Evolutionary conservation across 2,797 vertebrate species (phyloP), one percentile per base, ranked within the genome.

Genomic region (Rhynchonycteris naso): DNA sequence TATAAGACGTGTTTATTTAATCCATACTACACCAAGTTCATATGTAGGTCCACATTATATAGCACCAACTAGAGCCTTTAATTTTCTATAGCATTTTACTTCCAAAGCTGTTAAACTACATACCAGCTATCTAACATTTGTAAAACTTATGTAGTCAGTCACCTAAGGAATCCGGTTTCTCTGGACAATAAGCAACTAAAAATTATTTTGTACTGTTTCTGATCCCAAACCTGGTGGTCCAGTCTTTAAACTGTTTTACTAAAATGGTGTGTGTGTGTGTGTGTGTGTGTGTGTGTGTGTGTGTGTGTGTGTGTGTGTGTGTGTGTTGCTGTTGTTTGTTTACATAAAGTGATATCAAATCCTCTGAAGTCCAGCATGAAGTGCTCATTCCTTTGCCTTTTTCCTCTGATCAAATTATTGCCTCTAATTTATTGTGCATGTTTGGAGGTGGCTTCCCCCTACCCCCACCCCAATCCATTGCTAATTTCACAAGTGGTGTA

Each of bases 401-500:
- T 65, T 85, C 54, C 74, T 88, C 61, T 92, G 18, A 21, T 88
- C 33, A 79, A 94, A 89, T 79, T 38, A 75, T 38, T 72, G 30
- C 10, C 33, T 68, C 52, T 88, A 85, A 59, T 58, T 92, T 90
- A 90, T 38, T 75, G 79, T 33, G 24, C 26, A 50, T 38, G 10
- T 43, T 88, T 83, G 14, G 66, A 90, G 21, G n/a, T 28, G 3
- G 22, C 47, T 74, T 68, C 16, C 28, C 33, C 14, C 13, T 28
- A 5, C 10, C 16, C 10, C 33, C 5, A 21, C 50, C 7, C 13
- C 24, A 24, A 76, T n/a, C 33, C 54, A 63, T 14, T 72, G 69
- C 54, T 94, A 75, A 21, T 93, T 93, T 88, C 26, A 84, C 58
- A 81, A 96, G 54, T 81, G 18, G 33, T 80, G 0, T 71, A 69